Evolutionary conservation across 2,888 invertebrate genomes (phyloP), one percentile per base, ranked within the genome.

Genomic region (Dasypogon diadema): DNA sequence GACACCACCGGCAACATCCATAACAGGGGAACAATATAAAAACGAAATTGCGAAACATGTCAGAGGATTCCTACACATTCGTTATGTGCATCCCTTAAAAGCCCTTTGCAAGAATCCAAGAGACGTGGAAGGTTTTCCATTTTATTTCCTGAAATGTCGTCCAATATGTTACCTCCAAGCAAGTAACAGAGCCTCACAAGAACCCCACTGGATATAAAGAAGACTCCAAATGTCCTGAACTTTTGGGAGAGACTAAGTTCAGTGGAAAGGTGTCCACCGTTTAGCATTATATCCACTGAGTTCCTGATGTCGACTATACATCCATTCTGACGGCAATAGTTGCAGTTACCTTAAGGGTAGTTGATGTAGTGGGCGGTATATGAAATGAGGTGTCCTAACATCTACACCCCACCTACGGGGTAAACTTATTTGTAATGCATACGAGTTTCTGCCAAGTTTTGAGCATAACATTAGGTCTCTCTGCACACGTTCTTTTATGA

Each of bases 371-470:
- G 70, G 70, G 70, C 70, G 70, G 70, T 70, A 70, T 70, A 70
- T 22, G 54, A 70, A 70, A 70, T 70, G 70, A 70, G 68, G 54
- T 37, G 70, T 30, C 51, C 70, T 30, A 16, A 34, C 54, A 18
- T n/a, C 18, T 14, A 18, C 14, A 2, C 26, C 34, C 6, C 54
- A n/a, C 70, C 70, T 54, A n/a, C n/a, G 54, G n/a, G 54, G 37
- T 51, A 56, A 75, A 75, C 77, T 75, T 77, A 77, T 77, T 77
- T 77, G 75, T 75, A 77, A 77, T 77, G 73, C 77, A 75, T 75
- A 68, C 54, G 58, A 73, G 74, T 34, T 74, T 18, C 74, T 74
- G 74, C 58, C 63, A 74, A 74, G 48, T 74, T 74, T 74, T 34
- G 30, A 75, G 37, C 30, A 65, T 34, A 75, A 75, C 63, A 75